Base-by-base conservation (phyloP, 92 coral and sea anemone species). In the Epizoanthus scotinus region DNA sequence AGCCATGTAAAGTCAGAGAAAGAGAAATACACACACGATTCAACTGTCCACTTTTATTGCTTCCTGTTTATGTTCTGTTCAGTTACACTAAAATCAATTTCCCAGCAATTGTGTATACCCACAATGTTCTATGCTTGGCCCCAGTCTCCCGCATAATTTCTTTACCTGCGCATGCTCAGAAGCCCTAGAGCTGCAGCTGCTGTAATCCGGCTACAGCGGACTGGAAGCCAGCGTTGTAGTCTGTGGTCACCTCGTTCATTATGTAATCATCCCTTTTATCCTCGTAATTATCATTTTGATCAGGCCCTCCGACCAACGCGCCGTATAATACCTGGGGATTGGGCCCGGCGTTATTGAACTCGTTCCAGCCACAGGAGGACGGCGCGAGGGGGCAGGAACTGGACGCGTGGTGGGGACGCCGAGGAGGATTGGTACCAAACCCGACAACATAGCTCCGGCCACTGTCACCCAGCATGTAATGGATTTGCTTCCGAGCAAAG, bases 191-290 rank as follows among this genome's bases (percentile, higher is more conserved):
- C 82, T 64, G 82, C 9, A 83, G 66, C 26, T 74, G 65, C 54
- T 73, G 34, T 8, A 87, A 85, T 52, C 89, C 94, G 8, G 91
- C 89, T 4, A 90, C 87, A 5, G 94, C 91, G 19, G 91, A 87
- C 85, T 90, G 94, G 71, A 90, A 90, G 0, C 94, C 94, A 81
- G 94, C 94, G 55, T 90, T 90, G 61, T 87, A 90, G 83, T 87
- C 94, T 22, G 91, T 87, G 15, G 94, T 71, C 64, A 90, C 91
- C 77, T 90, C 94, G 62, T 90, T 90, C 89, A 58, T 82, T 56
- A 85, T n/a, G 70, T 77, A 85, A 31, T 90, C 89, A 6, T 49
- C 71, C 78, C 94, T 70, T 26, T 61, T 71, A 57, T 90, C 94
- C 40, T 77, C 68, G 63, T 84, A 85, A 59, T 78, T 21, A 63